Evolutionary conservation across 2,113 vertebrate species (phyloP).

Genomic region (Callipepla squamata): DNA sequence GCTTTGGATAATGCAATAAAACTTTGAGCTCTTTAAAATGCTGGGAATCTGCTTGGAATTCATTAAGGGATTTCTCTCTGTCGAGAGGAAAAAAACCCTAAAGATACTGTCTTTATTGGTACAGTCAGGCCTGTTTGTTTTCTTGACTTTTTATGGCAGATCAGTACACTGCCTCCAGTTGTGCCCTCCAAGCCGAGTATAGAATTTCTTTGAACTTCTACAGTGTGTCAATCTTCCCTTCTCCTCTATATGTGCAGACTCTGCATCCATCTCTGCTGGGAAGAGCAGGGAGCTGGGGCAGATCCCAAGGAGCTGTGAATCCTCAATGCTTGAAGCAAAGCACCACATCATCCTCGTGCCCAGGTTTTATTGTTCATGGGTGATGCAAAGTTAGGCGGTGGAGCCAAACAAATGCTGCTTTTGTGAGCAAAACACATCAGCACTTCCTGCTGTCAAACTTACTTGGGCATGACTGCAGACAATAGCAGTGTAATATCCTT

Average conservation of each 20-base stretch:
- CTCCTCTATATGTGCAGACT: neutral
- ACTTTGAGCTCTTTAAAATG: neutral
- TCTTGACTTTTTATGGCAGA: neutral
- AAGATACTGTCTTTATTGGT: neutral
- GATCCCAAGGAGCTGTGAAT: accelerated
- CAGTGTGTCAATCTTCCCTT: neutral
- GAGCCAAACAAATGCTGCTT: neutral
- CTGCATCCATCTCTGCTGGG: neutral
- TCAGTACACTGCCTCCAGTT: neutral
- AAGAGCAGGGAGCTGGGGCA: neutral
- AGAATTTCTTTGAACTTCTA: neutral
- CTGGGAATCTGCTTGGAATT: neutral
- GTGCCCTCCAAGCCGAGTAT: neutral
- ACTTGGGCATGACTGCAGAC: neutral
- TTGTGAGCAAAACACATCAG: neutral
- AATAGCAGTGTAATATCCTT: constrained; percentile 54
- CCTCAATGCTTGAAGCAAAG: accelerated
- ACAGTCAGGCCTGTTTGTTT: neutral
- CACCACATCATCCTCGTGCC: neutral
- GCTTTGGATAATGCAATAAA: neutral
- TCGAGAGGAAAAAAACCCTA: neutral
- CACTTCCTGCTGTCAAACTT: constrained; percentile 1
- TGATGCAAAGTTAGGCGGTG: neutral
- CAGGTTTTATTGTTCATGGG: neutral
- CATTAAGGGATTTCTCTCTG: neutral